phyloP scores from a whole-genome alignment of 2,113 vertebrate species.

The Drymodes brunneopygia region DNA sequence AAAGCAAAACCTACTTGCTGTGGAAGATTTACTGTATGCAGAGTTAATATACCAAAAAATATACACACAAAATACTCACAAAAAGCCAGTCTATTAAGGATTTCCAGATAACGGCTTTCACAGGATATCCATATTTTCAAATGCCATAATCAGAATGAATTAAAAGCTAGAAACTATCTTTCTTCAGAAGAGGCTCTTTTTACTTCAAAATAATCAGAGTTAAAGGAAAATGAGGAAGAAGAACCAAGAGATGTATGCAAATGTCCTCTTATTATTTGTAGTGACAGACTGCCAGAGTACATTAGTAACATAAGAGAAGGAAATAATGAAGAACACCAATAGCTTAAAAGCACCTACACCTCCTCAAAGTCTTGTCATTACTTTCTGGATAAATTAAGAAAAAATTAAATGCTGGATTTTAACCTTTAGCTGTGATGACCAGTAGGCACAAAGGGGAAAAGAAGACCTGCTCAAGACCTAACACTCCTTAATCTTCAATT shows the following conservation, averaged over 20 bases:
- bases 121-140: background rate
- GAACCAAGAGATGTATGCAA: fast-evolving
- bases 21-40: background rate
- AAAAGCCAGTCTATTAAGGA: background rate
- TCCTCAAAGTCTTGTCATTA: background rate
- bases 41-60: background rate
- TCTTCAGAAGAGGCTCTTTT: background rate
- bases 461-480: background rate
- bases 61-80: background rate
- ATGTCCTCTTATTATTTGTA: background rate
- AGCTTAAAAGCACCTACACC: background rate
- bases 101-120: background rate
- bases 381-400: background rate
- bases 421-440: background rate
- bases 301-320: background rate
- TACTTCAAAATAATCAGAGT: background rate
- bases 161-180: background rate
- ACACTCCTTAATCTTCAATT: fast-evolving
- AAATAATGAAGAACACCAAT: background rate
- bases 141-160: background rate
- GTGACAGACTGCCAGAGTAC: background rate
- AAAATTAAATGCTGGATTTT: background rate
- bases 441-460: background rate
- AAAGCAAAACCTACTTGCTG: background rate
- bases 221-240: background rate